Evolutionary conservation across 2,113 vertebrate species (phyloP), one percentile per base, ranked within the genome.

Genomic region (Hippocampus guttulatus): DNA sequence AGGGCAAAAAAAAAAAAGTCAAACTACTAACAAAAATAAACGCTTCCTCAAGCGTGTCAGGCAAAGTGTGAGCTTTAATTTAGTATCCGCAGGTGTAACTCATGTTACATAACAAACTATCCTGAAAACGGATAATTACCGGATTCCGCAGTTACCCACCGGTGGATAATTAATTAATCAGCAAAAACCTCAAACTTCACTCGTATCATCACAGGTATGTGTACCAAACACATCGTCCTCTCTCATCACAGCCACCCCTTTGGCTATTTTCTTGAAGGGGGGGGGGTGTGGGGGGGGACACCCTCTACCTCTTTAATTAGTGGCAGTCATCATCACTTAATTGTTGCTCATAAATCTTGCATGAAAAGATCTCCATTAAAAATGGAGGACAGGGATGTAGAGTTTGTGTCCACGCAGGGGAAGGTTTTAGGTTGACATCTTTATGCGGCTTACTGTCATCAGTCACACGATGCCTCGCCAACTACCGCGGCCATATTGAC

Each of bases 281-380:
- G 12, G 43, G 12, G 10, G 43, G 12, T 12, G 12, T 11, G 43
- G 2, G 43, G 43, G 43, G 43, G 43, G 43, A 79, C 41, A 79
- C 40, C 16, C 70, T 74, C 63, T 82, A 85, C 80, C 87, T 88
- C 85, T 89, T 84, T 91, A 85, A 88, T 92, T 87, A 83, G 75
- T 70, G 65, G 75, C 62, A 75, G 68, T 85, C 79, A 84, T 84
- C 70, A 73, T 69, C 40, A 77, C 61, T 80, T 83, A 86, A 79
- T 85, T 73, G 81, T 73, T 68, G 69, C 78, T 64, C 77, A 87
- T 83, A 85, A 82, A 85, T 70, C 78, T 27, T 58, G 75, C 81
- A 89, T 89, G 52, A 54, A 23, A 54, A n/a, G 52, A 54, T 23
- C n/a, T 23, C 21, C 9, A 54, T 8, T 54, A 10, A 54, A 54